These are phyloP conservation scores for Atrichornis clamosus DNA, from an alignment of 2,113 vertebrate genomes.

Conservation along the genomic window DNA sequence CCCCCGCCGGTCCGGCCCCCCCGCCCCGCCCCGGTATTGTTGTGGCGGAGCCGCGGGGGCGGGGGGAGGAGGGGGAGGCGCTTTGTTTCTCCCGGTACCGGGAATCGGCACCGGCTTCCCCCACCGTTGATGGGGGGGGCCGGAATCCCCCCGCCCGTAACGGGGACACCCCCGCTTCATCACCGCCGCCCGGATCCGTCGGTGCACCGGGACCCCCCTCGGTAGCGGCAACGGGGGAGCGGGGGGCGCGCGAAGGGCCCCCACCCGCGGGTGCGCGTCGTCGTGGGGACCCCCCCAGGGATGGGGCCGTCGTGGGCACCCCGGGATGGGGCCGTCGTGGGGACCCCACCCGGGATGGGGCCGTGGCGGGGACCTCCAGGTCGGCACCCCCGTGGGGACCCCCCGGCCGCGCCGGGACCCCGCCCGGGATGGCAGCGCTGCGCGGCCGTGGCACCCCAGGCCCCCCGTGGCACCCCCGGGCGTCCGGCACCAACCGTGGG, in stretches of 20 bases:
- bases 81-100: neutral
- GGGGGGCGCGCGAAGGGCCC: neutral
- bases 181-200: neutral
- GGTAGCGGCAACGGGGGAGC: neutral
- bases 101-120: neutral
- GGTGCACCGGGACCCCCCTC: neutral
- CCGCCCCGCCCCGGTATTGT: no score
- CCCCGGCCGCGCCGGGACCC: no score
- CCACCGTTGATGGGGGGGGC: neutral
- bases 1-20: no score
- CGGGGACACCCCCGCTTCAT: neutral
- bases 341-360: neutral
- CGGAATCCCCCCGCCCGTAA: neutral
- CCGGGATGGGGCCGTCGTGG: neutral
- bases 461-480: neutral
- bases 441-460: no score
- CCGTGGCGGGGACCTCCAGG: no score
- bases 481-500: accelerated
- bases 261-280: neutral
- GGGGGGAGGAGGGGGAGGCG: no score
- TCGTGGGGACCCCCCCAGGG: neutral
- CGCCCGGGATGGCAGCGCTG: neutral
- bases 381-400: neutral
- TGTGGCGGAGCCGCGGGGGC: no score
- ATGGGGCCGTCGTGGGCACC: neutral